phyloP scores from a whole-genome alignment of 2,888 invertebrate species.

The Folsomia candida region DNA sequence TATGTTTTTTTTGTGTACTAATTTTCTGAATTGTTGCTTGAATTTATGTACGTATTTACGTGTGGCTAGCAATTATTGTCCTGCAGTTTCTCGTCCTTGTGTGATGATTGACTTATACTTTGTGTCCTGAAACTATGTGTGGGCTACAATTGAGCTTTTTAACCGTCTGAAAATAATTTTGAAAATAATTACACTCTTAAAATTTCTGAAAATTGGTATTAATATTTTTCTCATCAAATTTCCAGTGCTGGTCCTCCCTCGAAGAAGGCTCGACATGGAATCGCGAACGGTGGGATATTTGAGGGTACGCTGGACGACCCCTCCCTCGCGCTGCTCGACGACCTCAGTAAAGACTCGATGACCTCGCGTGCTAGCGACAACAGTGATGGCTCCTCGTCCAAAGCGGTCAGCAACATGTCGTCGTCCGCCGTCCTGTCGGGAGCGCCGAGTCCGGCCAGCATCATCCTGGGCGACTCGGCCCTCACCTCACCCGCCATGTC shows the following conservation, averaged over 20 bases:
- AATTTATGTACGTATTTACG: too few species aligned
- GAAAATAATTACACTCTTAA: neutral
- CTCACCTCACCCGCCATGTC: too few species aligned
- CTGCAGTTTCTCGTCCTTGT: neutral
- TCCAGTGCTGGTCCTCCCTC: conserved; percentile 28
- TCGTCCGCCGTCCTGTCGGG: conserved; percentile 19
- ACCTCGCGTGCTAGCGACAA: conserved; percentile 38
- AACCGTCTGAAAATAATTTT: conserved; percentile 15
- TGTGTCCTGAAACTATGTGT: too few species aligned
- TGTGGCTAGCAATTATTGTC: neutral
- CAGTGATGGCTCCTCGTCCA: conserved; percentile 41
- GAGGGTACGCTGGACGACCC: conserved; percentile 44
- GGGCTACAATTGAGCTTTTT: conserved; percentile 20
- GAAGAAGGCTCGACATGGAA: conserved; percentile 30
- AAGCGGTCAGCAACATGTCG: conserved; percentile 22
- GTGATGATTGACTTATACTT: too few species aligned
- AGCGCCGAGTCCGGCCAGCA: conserved; percentile 15
- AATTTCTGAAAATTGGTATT: too few species aligned
- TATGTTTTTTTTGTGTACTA: too few species aligned
- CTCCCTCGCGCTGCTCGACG: conserved; percentile 38
- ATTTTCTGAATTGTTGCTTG: too few species aligned
- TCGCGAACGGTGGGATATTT: conserved; percentile 18
- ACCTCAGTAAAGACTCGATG: conserved; percentile 40
- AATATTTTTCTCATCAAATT: neutral
- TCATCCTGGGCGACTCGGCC: neutral